Evolutionary conservation across 2,113 vertebrate genomes (phyloP).

Genomic region (Tupaia chinensis): DNA sequence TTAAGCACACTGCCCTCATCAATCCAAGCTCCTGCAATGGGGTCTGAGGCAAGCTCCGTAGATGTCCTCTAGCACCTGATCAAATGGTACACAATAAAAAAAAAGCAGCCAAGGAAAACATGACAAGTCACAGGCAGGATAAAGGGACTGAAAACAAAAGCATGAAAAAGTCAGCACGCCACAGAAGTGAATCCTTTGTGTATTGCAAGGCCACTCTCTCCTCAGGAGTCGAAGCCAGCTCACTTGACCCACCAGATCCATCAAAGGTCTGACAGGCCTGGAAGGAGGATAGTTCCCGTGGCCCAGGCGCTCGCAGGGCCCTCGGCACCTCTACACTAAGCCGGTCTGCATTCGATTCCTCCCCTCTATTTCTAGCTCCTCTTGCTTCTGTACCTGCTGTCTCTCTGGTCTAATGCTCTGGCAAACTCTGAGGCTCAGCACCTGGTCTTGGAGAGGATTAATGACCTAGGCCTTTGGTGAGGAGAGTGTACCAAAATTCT

Average conservation of each 20-base stretch:
- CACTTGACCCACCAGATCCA: not conserved
- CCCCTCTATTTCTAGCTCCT: constrained; percentile 50
- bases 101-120: constrained; percentile 9
- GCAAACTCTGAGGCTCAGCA: constrained; percentile 54
- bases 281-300: not conserved
- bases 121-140: not conserved
- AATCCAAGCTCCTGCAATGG: not conserved
- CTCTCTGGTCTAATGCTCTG: constrained; percentile 56
- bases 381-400: constrained; percentile 11
- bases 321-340: not conserved
- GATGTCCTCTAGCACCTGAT: not conserved
- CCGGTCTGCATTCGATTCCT: not conserved
- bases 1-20: not conserved
- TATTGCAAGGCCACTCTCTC: not conserved
- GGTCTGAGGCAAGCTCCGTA: not conserved
- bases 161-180: not conserved
- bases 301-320: not conserved
- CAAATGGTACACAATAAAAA: not conserved
- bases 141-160: constrained; percentile 54
- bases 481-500: constrained; percentile 44
- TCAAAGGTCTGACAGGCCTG: not conserved
- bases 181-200: not conserved
- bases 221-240: not conserved
- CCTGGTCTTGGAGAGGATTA: constrained; percentile 56
- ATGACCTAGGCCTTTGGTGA: constrained; percentile 35